Base-by-base conservation (phyloP, 1,140 invertebrate species). In the Microplitis mediator region DNA sequence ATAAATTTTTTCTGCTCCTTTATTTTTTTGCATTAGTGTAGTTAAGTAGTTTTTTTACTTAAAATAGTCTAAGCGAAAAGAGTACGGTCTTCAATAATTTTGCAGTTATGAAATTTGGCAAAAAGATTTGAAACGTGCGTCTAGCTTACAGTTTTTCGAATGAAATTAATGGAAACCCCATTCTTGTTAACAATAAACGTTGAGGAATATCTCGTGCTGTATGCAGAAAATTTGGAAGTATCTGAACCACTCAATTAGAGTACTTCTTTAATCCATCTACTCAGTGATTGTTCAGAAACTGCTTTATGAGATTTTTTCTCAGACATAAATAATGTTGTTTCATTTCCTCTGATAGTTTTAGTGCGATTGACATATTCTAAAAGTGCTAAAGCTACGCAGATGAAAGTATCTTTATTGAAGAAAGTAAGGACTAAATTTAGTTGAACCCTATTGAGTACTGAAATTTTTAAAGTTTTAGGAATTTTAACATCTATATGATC, bases 211-310 rank as follows among this genome's bases (percentile, higher is more conserved):
- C 74, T 16, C 32, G 68, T 75, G 23, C 68, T 71, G 34, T 73
- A 71, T 2, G 71, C 74, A 8, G 71, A 52, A 62, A 75, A 75
- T 3, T 34, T 68, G 0, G 13, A 11, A 9, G 63, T 75, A 50
- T 73, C 74, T 3, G 73, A 13, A n/a, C 71, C 67, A 39, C 74
- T 75, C 31, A 62, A 6, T 13, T 58, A n/a, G 1, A 75, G 32
- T 9, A 71, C 54, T 16, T 60, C 31, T 61, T 73, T 68, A 23
- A 75, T 60, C 74, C 74, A 75, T 4, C 67, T 32, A 62, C 74
- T 75, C 65, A 75, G n/a, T 1, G 74, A 68, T 66, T 75, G 66
- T 14, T 35, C 39, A 11, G 52, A 51, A 23, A 71, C 68, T 16
- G 45, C 45, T 34, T 73, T 73, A 45, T 62, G 45, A 11, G 74